A percentile compares a stretch with the other conserved stretches of the same genome.
Evolutionary conservation across 2,797 vertebrate species (phyloP).

Genomic region (Syndactyla subalaris): DNA sequence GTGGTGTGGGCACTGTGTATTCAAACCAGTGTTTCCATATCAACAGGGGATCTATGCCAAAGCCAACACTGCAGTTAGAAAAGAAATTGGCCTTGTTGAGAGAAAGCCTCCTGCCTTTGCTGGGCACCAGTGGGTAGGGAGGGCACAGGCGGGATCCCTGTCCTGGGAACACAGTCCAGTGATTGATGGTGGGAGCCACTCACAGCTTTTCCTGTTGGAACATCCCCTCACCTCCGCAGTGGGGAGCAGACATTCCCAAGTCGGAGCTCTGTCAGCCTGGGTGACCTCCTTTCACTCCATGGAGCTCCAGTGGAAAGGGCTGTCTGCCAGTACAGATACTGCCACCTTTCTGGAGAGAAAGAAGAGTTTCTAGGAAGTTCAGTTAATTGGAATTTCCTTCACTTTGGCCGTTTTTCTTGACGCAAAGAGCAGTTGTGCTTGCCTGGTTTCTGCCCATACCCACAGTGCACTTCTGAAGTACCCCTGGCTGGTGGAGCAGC

Average conservation of each 20-base stretch:
- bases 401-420: background rate
- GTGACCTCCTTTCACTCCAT: background rate
- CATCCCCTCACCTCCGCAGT: background rate
- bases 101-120: background rate
- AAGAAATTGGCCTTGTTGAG: background rate
- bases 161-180: background rate
- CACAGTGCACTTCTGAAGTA: background rate
- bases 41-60: conserved; percentile 34
- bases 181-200: background rate
- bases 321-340: background rate
- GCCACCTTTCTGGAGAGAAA: background rate
- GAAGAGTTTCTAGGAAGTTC: background rate
- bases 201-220: background rate
- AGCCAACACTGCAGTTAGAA: background rate
- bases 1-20: conserved; percentile 25
- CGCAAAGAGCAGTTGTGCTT: background rate
- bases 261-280: background rate
- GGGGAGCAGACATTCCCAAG: background rate
- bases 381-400: background rate
- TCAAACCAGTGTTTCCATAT: conserved; percentile 50
- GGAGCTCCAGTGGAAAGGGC: background rate
- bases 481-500: background rate
- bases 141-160: background rate
- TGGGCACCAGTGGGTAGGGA: background rate
- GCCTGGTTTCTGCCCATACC: background rate